These are phyloP conservation scores for Cerceris ruficornis DNA, from an alignment of 2,888 invertebrate species.

Conservation along the genomic window DNA sequence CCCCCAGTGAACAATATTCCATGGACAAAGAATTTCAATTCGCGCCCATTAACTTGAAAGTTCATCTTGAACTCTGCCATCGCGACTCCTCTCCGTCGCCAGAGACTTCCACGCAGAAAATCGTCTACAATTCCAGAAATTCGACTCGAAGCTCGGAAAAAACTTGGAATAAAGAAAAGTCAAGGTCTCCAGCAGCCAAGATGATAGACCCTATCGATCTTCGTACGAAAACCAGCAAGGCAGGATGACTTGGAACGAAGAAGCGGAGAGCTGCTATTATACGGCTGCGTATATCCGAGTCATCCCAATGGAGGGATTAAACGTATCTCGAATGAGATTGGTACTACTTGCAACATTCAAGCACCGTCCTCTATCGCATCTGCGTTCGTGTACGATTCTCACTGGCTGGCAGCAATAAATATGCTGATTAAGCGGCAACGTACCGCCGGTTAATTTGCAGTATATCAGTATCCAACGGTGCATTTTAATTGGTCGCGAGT, in stretches of 20 bases:
- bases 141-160: not conserved
- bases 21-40: no score
- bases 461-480: conserved; percentile 69
- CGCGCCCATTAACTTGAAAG: no score
- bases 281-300: conserved; percentile 48
- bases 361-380: conserved; percentile 33
- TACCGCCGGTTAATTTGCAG: conserved; percentile 67
- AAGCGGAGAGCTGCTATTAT: conserved; percentile 53
- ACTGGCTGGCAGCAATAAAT: conserved; percentile 62
- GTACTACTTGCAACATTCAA: conserved; percentile 57
- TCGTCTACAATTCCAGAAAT: no score
- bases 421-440: conserved; percentile 69
- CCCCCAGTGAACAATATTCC: no score
- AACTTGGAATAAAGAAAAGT: conserved; percentile 27
- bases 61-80: no score
- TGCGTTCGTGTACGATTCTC: conserved; percentile 38
- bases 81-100: no score
- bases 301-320: conserved; percentile 55
- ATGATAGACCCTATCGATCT: conserved; percentile 27
- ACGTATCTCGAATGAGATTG: conserved; percentile 52
- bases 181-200: conserved; percentile 12
- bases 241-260: conserved; percentile 39
- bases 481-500: conserved; percentile 67
- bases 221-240: conserved; percentile 47
- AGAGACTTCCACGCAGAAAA: no score